These are phyloP conservation scores for Hiodon tergisus DNA, from an alignment of 2,113 vertebrate species.

Conservation along the genomic window DNA sequence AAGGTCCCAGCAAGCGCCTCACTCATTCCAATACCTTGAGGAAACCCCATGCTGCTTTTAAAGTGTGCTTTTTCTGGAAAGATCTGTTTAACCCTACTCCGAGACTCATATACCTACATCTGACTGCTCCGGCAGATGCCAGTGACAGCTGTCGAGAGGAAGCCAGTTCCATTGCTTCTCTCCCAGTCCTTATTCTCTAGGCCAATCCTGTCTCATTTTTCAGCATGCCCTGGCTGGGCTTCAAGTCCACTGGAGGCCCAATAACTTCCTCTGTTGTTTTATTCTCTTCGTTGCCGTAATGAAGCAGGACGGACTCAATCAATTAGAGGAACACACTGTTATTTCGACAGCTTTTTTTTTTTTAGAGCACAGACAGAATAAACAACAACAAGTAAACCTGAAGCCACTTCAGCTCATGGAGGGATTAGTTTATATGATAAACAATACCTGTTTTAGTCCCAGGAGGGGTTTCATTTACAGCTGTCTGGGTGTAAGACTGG, in stretches of 20 bases:
- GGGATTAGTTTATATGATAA: slow-evolving; percentile 1
- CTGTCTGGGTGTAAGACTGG: no score
- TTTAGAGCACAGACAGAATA: slow-evolving; percentile 1
- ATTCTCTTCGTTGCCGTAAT: no score
- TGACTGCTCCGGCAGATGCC: slow-evolving; percentile 83
- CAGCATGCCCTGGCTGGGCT: no score
- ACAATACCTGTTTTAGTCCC: slow-evolving; percentile 2
- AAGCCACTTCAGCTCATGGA: slow-evolving; percentile 5
- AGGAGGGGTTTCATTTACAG: slow-evolving; percentile 7
- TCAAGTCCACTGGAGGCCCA: no score
- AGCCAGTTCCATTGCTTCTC: slow-evolving; percentile 50
- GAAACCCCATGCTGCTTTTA: slow-evolving; percentile 76
- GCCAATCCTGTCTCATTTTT: no score
- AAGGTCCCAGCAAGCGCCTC: slow-evolving; percentile 51
- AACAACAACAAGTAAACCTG: neutral
- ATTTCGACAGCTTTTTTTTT: neutral
- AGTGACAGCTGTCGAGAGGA: slow-evolving; percentile 83
- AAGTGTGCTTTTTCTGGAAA: slow-evolving; percentile 77
- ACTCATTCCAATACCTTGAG: slow-evolving; percentile 62
- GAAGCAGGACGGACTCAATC: neutral
- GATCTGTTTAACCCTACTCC: slow-evolving; percentile 84
- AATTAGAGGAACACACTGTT: neutral
- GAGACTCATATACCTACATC: slow-evolving; percentile 80
- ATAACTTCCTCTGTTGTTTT: no score
- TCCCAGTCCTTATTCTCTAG: neutral